Conservation (phyloP, 2,888 invertebrate species). For the Gryllus longicercus region DNA sequence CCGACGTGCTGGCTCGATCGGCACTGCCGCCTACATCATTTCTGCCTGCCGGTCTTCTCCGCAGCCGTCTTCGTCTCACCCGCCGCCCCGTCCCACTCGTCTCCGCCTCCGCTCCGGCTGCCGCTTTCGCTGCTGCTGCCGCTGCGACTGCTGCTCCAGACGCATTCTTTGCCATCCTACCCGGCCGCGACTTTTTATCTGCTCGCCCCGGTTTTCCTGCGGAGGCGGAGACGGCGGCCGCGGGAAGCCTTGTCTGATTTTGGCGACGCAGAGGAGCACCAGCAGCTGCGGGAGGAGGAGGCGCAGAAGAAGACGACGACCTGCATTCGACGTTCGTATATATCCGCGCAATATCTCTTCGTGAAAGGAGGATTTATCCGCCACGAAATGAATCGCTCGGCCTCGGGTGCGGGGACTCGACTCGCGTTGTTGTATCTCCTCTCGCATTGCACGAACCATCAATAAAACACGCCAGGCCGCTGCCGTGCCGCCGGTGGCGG, state of each 20-base stretch:
- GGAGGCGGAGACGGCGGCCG: not conserved
- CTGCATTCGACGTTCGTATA: slow-evolving; percentile 17
- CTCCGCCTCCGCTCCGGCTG: not conserved
- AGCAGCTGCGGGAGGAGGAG: not conserved
- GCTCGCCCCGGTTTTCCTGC: not conserved
- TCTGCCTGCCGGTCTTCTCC: not conserved
- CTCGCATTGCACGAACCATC: slow-evolving; percentile 2
- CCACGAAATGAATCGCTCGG: slow-evolving; percentile 8
- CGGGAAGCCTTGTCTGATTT: not conserved
- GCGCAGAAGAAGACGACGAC: not conserved
- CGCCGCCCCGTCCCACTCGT: not conserved
- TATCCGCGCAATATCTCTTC: slow-evolving; percentile 7
- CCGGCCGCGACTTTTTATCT: not conserved
- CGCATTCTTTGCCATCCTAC: not conserved
- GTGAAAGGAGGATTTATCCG: not conserved
- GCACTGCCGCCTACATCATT: not conserved
- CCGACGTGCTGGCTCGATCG: no score
- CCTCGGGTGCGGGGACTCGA: not conserved
- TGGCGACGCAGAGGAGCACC: not conserved
- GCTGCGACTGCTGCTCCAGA: not conserved
- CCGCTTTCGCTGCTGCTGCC: not conserved
- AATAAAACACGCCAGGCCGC: not conserved
- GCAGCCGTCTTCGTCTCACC: not conserved
- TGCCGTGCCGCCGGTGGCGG: not conserved
- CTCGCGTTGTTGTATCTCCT: not conserved